phyloP scores from a whole-genome alignment of 2,113 vertebrate species.

The Dromiciops gliroides region DNA sequence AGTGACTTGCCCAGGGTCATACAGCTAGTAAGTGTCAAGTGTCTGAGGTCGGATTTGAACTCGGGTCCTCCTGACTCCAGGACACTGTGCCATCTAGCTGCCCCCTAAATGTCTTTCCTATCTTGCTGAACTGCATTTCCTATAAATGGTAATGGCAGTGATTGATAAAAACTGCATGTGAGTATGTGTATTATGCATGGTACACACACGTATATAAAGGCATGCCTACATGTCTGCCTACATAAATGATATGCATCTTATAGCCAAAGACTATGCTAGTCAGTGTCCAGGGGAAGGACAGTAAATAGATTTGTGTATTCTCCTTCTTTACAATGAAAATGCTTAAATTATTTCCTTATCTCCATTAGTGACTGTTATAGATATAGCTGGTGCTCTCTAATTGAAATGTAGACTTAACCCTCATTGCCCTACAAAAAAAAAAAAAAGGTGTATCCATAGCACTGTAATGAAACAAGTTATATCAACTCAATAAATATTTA shows the following conservation, averaged over 20 bases:
- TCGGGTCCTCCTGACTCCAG: too few relatives aligned
- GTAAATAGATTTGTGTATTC: neutral
- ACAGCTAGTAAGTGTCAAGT: too few relatives aligned
- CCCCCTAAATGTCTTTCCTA: neutral
- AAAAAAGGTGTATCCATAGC: neutral
- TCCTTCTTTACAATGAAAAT: neutral
- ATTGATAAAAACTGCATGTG: neutral
- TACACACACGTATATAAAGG: neutral
- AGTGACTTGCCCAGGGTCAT: too few relatives aligned
- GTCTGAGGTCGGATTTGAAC: too few relatives aligned
- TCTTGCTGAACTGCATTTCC: neutral
- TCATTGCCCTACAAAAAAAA: too few relatives aligned
- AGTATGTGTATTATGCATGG: neutral
- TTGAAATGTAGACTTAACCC: too few relatives aligned
- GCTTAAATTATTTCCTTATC: neutral
- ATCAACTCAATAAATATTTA: neutral
- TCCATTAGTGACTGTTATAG: neutral
- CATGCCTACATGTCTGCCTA: neutral
- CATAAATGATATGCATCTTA: neutral
- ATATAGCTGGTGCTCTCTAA: neutral
- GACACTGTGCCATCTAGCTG: too few relatives aligned
- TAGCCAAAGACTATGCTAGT: neutral
- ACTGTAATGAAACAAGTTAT: neutral
- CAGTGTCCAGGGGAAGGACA: neutral
- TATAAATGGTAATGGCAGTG: neutral